A percentile compares a stretch with the other conserved stretches of the same genome.
These are phyloP conservation scores for Leptestheria dahalacensis DNA, from an alignment of 1,140 invertebrate species.

Conservation along the genomic window DNA sequence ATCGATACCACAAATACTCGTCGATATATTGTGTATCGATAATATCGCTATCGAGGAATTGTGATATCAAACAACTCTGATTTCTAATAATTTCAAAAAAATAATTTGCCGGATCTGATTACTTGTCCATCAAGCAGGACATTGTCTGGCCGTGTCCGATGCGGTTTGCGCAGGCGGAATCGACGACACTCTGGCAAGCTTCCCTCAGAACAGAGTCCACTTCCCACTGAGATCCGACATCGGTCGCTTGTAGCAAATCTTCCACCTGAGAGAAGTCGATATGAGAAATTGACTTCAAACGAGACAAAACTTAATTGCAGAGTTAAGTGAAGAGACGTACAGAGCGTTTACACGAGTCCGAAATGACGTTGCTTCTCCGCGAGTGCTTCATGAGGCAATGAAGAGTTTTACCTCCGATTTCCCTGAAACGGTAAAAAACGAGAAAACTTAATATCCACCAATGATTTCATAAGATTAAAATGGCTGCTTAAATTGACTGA, in stretches of 20 bases:
- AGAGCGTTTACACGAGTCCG: neutral
- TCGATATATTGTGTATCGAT: no score
- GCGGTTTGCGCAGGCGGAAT: constrained; percentile 29
- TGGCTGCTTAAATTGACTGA: no score
- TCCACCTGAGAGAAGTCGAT: constrained; percentile 35
- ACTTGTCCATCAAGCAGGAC: constrained; percentile 80
- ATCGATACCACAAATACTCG: no score
- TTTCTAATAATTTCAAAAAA: no score
- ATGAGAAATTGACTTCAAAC: no score
- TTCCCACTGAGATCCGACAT: constrained; percentile 77
- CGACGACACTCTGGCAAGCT: constrained; percentile 68
- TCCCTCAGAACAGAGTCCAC: constrained; percentile 75
- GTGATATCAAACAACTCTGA: no score
- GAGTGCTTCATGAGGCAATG: constrained; percentile 93
- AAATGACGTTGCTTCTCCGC: constrained; percentile 25
- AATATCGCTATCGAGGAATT: no score
- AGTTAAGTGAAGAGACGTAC: neutral
- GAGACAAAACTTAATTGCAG: neutral
- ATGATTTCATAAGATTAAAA: no score
- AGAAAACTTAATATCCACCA: no score
- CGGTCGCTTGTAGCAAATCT: constrained; percentile 56
- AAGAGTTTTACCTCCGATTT: constrained; percentile 71
- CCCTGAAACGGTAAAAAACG: no score
- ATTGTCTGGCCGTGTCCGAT: constrained; percentile 51
- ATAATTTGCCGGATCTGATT: no score